A percentile compares a stretch with the other conserved stretches of the same genome.
These are phyloP conservation scores for Salvelinus alpinus DNA, from an alignment of 2,113 vertebrate species.

Conservation along the genomic window DNA sequence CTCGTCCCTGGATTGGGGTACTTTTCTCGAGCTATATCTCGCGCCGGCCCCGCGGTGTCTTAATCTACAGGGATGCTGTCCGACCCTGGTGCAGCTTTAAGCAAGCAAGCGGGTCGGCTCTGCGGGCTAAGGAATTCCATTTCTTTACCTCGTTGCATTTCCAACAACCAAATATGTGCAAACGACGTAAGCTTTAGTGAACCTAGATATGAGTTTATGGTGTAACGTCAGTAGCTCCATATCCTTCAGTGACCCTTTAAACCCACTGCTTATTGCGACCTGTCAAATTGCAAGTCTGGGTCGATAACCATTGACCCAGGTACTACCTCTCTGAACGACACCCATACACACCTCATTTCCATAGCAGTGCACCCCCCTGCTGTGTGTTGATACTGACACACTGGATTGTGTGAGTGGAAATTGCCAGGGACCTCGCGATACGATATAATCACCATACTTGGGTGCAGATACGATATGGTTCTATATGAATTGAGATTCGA, in stretches of 20 bases:
- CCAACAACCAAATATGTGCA: constrained; percentile 52
- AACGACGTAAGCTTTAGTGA: constrained; percentile 66
- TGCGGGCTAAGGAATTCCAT: constrained; percentile 1
- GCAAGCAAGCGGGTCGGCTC: no score
- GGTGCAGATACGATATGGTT: no score
- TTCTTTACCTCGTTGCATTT: constrained; percentile 52
- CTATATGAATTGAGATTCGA: no score
- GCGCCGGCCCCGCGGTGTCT: no score
- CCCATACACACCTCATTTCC: constrained; percentile 45
- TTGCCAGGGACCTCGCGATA: no score
- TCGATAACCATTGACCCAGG: constrained; percentile 54
- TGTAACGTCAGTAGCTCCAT: constrained; percentile 6
- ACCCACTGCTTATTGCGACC: constrained; percentile 41
- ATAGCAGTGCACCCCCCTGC: constrained; percentile 70
- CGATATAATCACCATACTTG: no score
- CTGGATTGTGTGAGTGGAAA: no score
- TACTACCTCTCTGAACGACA: constrained; percentile 40
- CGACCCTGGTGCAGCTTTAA: no score
- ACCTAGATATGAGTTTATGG: background rate
- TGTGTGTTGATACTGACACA: constrained; percentile 55
- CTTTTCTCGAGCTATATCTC: no score
- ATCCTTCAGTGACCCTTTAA: constrained; percentile 3
- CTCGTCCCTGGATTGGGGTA: no score
- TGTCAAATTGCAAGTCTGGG: constrained; percentile 65
- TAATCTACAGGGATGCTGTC: no score